phyloP scores from a whole-genome alignment of 2,113 vertebrate species.

The Caranx melampygus region DNA sequence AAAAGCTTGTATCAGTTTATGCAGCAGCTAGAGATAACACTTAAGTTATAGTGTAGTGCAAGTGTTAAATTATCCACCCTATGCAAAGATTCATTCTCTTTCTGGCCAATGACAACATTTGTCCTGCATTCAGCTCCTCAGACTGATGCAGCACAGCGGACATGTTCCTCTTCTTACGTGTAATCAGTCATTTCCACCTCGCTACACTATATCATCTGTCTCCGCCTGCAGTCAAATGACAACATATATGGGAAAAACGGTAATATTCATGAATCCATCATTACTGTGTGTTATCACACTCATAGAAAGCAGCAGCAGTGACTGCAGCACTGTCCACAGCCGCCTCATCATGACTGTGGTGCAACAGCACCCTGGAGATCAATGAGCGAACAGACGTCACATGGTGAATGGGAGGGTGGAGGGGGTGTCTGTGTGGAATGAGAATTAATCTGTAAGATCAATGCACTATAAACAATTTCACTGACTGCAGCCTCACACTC shows the following conservation, averaged over 20 bases:
- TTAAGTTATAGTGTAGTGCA: constrained; percentile 9
- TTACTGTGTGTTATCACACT: not conserved
- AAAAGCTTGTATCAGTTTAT: constrained; percentile 16
- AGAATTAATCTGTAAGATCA: constrained; percentile 62
- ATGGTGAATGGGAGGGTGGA: constrained; percentile 23
- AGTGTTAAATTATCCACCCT: constrained; percentile 13
- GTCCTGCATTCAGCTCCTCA: not conserved
- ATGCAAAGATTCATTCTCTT: constrained; percentile 2
- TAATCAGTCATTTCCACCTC: constrained; percentile 36
- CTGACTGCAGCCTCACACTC: constrained; percentile 22
- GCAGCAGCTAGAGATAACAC: constrained; percentile 23
- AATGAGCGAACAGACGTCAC: constrained; percentile 53
- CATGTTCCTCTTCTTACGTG: constrained; percentile 2
- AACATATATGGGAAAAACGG: constrained; percentile 3
- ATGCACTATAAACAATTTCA: constrained; percentile 69
- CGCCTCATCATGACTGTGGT: constrained; percentile 14
- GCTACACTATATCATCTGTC: not conserved
- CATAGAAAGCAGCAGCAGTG: not conserved
- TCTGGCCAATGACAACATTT: not conserved
- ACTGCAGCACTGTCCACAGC: constrained; percentile 1
- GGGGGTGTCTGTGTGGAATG: constrained; percentile 45
- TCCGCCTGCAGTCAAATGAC: constrained; percentile 4
- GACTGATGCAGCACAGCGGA: constrained; percentile 3
- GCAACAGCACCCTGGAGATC: constrained; percentile 60
- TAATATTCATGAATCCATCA: constrained; percentile 10